Evolutionary conservation across 2,113 vertebrate genomes (phyloP), one percentile per base, ranked within the genome.

Genomic region (Epinephelus cyanopodus): DNA sequence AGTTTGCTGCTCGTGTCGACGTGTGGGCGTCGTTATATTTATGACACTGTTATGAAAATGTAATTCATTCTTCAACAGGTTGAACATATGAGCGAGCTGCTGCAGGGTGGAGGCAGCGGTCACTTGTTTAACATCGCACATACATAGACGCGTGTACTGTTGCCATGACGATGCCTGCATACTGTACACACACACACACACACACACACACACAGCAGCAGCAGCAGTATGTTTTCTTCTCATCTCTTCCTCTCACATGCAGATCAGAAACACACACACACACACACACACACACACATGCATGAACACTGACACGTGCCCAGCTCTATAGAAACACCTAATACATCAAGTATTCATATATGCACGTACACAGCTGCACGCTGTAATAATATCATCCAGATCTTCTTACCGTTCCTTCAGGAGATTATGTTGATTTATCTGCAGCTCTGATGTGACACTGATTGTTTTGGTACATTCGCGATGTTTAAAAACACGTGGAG

Each of bases 151-250:
- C 17, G 19, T 61, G 14, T 60, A 8, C 45, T 61, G 85, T 83
- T 83, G 47, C 81, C 72, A 79, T 83, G 85, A 61, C 71, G 3
- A 87, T 65, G 25, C 29, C 48, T 69, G 58, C 50, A 27, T 7
- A 27, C 63, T 71, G 70, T 63, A 53, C 63, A 15, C 48, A 53
- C 52, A 29, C 50, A 1, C 42, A 45, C 52, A 29, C 50, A 1
- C 42, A 45, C 37, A 53, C 68, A 15, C 48, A 53, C 52, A 27
- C 50, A 0, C 39, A 42, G 8, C 39, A 42, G 39, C 42, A 37
- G 33, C 33, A 37, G 9, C 9, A 45, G 10, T 11, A 45, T 45
- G 42, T 45, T 45, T 45, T 45, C 42, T 10, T 10, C 9, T 45
- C 2, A 45, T 45, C 42, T 45, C 42, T 12, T 45, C 42, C 42